Evolutionary conservation across 1,140 invertebrate species (phyloP), one percentile per base, ranked within the genome.

Genomic region (Bombus balteatus): DNA sequence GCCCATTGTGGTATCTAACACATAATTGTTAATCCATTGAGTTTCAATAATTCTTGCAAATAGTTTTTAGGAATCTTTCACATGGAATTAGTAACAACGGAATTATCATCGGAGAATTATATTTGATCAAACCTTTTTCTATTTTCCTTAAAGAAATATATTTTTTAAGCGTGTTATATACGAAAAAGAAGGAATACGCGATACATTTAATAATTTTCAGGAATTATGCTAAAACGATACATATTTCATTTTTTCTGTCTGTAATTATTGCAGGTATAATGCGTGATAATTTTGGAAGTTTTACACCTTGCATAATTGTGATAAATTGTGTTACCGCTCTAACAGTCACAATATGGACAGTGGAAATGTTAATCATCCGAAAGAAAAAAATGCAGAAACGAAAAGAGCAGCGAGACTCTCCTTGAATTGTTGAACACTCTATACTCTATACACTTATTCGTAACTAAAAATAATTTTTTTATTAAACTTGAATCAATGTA

Each of bases 261-360:
- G 22, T 53, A 18, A 68, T 43, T 81, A 68, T 90, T 88, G 22
- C 65, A 96, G 95, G 95, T 88, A 10, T 94, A 13, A 94, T 96
- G 43, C 92, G 94, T 76, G 95, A 96, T 68, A 59, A 68, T 10
- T 93, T 92, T 53, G 95, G 94, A 65, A 95, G 88, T 90, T 96
- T 95, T 79, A 70, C 59, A 2, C 80, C 89, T 3, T 94, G 94
- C 25, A 92, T 96, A 39, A 88, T 94, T 32, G 62, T 95, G 0
- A 94, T 96, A 53, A 96, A 96, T 81, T 81, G 62, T 4, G 76
- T 96, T 8, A 94, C 95, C 32, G 74, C 90, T 2, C 10, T 95
- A 0, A 95, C 95, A 4, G 74, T 96, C 1, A 13, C 93, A 2
- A 93, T 96, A 87, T 95, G 95, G 95, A 84, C 89, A 2, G 72